A percentile compares a stretch with the other conserved stretches of the same genome.
phyloP scores from a whole-genome alignment of 2,888 invertebrate species.

The Panorpa germanica region DNA sequence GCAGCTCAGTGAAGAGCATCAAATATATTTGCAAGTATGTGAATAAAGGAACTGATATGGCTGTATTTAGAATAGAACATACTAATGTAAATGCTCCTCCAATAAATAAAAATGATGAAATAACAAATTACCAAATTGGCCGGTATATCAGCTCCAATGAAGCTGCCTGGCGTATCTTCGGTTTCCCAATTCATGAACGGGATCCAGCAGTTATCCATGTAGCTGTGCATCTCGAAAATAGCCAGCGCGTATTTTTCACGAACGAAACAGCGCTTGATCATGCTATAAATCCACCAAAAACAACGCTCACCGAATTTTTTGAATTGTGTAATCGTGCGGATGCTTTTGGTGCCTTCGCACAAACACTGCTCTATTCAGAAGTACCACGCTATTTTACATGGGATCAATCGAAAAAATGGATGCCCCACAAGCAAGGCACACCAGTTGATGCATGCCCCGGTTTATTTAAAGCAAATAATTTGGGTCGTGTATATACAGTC shows the following conservation, averaged over 20 bases:
- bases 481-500: too few relatives aligned
- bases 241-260: constrained; percentile 15
- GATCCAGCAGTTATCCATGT: constrained; percentile 16
- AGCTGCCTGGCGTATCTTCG: constrained; percentile 15
- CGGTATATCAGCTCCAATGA: constrained; percentile 15
- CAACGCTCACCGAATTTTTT: too few relatives aligned
- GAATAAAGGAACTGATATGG: constrained; percentile 20
- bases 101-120: constrained; percentile 14
- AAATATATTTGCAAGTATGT: constrained; percentile 24
- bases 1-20: constrained; percentile 21
- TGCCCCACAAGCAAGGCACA: too few relatives aligned
- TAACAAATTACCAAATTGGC: constrained; percentile 14
- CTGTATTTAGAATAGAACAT: constrained; percentile 15
- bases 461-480: too few relatives aligned
- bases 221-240: too few relatives aligned
- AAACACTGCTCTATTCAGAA: too few relatives aligned
- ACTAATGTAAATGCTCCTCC: constrained; percentile 14
- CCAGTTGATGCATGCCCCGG: too few relatives aligned
- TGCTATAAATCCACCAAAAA: too few relatives aligned
- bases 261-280: constrained; percentile 12
- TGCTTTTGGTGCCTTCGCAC: too few relatives aligned
- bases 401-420: too few relatives aligned
- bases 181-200: constrained; percentile 17
- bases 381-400: too few relatives aligned
- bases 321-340: too few relatives aligned